A percentile compares a stretch with the other conserved stretches of the same genome.
These are phyloP conservation scores for Lateolabrax maculatus DNA, from an alignment of 2,797 vertebrate genomes.

Conservation along the genomic window DNA sequence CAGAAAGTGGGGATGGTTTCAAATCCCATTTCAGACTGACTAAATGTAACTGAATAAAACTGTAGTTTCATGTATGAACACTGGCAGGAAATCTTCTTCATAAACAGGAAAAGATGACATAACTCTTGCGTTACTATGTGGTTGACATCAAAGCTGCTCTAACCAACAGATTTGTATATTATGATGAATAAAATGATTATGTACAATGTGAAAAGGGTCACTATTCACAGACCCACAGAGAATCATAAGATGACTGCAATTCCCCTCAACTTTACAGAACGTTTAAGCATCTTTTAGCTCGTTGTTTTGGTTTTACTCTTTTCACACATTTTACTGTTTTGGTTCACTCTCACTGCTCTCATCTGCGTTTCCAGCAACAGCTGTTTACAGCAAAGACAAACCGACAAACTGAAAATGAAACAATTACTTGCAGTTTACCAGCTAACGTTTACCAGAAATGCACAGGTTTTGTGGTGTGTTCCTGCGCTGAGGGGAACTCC, in stretches of 20 bases:
- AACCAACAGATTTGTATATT: not conserved
- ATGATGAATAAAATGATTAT: not conserved
- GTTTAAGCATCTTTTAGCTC: not conserved
- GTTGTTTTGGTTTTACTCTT: not conserved
- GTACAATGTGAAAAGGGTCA: not conserved
- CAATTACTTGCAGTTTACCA: not conserved
- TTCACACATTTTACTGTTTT: not conserved
- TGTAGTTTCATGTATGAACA: constrained; percentile 26
- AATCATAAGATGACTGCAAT: too few species aligned
- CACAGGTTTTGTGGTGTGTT: not conserved
- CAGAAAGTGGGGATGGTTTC: constrained; percentile 19
- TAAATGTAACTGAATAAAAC: constrained; percentile 14
- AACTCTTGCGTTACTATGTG: too few species aligned
- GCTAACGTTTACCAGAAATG: not conserved
- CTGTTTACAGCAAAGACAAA: not conserved
- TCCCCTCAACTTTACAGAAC: not conserved
- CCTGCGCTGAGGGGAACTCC: not conserved
- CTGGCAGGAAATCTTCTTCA: constrained; percentile 24
- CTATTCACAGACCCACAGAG: not conserved
- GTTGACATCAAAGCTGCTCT: not conserved
- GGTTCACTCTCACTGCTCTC: not conserved
- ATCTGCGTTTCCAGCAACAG: not conserved
- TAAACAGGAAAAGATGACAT: constrained; percentile 16
- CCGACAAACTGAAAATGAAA: not conserved
- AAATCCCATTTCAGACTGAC: constrained; percentile 25